Base-by-base conservation (phyloP, 2,113 vertebrate species). In the Melanerpes aurifrons region DNA sequence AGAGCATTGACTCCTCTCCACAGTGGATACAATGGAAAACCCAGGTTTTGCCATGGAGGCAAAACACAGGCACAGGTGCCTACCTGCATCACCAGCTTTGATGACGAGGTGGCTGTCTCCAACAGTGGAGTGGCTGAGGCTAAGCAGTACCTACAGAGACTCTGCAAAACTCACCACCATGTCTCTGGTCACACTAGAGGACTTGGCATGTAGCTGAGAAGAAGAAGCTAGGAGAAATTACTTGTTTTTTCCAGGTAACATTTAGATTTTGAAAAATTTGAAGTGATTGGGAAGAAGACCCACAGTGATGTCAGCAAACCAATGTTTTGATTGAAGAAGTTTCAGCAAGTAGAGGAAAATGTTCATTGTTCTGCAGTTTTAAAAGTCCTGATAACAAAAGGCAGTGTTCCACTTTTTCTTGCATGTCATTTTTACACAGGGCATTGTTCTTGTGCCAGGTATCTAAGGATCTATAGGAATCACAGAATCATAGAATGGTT, bases 171-270 rank as follows among this genome's bases (percentile, higher is more conserved):
- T 53, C 24, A 35, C 17, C 26, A 35, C 48, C 21, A 13, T 2
- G 1, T n/a, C 20, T 37, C 29, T 63, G 35, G 16, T 54, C 0
- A 0, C 22, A 35, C 25, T 16, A 50, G 32, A 73, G 9, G 29
- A 47, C 15, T 31, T 58, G 24, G 9, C 3, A 57, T 56, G 28
- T 24, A 86, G 59, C 5, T 48, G 32, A 75, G 24, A 28, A 79
- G 31, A 18, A 69, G 72, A 20, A 69, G 72, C 22, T 15, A 10
- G 10, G 12, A 56, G 59, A 77, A 64, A 13, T 11, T 5, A 40
- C 29, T 40, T 57, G 2, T 4, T 67, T 56, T 32, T 2, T 20
- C 26, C 68, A 40, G n/a, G 10, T 61, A 22, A 53, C 64, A 6
- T 31, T 61, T 28, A 29, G 8, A n/a, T 75, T 74, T 63, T 80